phyloP scores from a whole-genome alignment of 2,797 vertebrate genomes.

The Betta splendens region DNA sequence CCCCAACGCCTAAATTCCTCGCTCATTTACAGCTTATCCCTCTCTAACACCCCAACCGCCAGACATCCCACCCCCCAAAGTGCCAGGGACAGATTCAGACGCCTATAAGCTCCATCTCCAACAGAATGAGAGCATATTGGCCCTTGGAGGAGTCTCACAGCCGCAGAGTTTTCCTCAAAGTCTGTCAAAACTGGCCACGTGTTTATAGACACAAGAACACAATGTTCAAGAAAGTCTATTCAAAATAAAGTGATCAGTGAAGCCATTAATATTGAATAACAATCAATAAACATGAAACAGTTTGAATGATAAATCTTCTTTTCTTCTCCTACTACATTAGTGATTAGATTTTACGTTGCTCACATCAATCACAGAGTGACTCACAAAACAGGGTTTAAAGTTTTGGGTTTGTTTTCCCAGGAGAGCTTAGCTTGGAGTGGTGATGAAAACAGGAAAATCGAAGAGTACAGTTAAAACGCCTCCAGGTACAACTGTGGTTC shows the following conservation, averaged over 20 bases:
- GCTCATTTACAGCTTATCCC: not conserved
- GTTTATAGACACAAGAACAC: slow-evolving; percentile 6
- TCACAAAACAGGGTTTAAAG: slow-evolving; percentile 11
- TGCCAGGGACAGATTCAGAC: slow-evolving; percentile 37
- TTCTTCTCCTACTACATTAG: not conserved
- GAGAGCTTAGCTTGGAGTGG: slow-evolving; percentile 17
- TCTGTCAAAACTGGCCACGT: too few species aligned
- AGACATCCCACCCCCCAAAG: slow-evolving; percentile 19
- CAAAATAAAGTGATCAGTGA: too few species aligned
- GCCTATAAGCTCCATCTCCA: slow-evolving; percentile 33
- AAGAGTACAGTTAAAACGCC: slow-evolving; percentile 36
- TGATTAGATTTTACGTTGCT: slow-evolving; percentile 36
- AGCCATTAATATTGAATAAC: slow-evolving; percentile 7
- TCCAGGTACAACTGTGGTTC: slow-evolving; percentile 24
- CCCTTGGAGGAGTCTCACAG: slow-evolving; percentile 27
- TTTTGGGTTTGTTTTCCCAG: too few species aligned
- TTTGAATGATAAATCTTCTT: slow-evolving; percentile 20
- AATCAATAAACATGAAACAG: slow-evolving; percentile 19
- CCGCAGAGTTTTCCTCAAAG: slow-evolving; percentile 43
- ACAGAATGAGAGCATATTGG: slow-evolving; percentile 42
- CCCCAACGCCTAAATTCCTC: not conserved
- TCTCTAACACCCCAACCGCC: slow-evolving; percentile 4
- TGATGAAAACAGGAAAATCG: slow-evolving; percentile 33
- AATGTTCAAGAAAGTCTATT: too few species aligned
- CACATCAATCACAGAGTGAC: slow-evolving; percentile 28